Evolutionary conservation across 2,113 vertebrate species (phyloP).

Genomic region (Cavia aperea): DNA sequence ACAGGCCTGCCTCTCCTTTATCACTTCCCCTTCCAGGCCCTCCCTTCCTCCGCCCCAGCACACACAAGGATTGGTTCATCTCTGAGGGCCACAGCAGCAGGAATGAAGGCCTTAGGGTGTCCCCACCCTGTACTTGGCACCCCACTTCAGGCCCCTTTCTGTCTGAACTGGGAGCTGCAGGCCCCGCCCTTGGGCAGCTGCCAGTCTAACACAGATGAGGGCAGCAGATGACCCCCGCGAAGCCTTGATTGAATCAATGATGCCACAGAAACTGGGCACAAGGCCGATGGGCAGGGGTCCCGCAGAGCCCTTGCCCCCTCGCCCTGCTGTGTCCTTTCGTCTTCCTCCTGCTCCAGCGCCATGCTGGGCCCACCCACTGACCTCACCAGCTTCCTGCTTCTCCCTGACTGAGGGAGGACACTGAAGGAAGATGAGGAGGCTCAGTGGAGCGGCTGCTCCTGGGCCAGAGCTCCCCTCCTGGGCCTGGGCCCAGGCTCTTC

Average conservation of each 20-base stretch:
- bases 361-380: background rate
- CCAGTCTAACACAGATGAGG: background rate
- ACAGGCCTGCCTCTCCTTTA: background rate
- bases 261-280: background rate
- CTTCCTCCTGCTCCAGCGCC: background rate
- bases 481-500: background rate
- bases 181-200: background rate
- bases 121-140: background rate
- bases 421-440: fast-evolving
- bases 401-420: fast-evolving
- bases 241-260: background rate
- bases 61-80: background rate
- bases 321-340: background rate
- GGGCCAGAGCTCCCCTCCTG: background rate
- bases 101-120: background rate
- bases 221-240: background rate
- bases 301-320: background rate
- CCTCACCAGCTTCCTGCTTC: background rate
- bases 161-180: background rate
- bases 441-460: background rate
- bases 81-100: background rate
- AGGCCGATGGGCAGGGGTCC: background rate
- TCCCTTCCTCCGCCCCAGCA: background rate
- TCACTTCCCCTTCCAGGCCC: background rate
- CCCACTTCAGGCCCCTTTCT: background rate